Conservation (phyloP, 2,888 invertebrate genomes). For the Drosophila mimetica region DNA sequence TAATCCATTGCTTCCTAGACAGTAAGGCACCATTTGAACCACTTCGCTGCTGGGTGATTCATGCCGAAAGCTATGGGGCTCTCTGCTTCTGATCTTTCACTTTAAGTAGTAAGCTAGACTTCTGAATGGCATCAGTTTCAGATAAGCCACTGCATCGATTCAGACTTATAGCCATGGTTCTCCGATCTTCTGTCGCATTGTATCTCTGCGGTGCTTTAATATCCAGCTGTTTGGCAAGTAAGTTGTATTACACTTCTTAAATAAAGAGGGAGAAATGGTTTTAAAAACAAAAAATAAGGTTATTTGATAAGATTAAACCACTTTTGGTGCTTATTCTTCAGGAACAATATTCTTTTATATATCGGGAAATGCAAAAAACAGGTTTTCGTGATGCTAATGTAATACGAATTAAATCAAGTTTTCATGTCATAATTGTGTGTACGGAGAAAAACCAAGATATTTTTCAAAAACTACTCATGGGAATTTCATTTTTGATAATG, state of each 20-base stretch:
- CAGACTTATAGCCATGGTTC: background rate
- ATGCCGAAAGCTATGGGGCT: background rate
- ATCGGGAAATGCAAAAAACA: conserved; percentile 5
- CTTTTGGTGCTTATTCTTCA: background rate
- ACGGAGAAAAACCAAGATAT: background rate
- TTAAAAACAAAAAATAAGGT: no score
- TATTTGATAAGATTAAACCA: background rate
- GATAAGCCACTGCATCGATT: background rate
- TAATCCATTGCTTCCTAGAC: no score
- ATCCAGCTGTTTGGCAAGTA: conserved; percentile 7
- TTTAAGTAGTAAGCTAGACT: background rate
- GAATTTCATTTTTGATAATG: background rate
- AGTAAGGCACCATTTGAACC: no score
- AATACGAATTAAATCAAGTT: background rate
- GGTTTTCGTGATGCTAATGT: background rate
- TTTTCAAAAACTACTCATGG: background rate
- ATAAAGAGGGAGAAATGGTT: no score
- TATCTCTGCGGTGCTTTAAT: background rate
- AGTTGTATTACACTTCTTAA: background rate
- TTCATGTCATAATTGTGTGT: background rate
- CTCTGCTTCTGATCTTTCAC: background rate
- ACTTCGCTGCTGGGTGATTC: background rate
- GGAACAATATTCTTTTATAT: background rate
- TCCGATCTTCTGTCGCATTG: conserved; percentile 1
- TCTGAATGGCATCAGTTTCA: background rate